These are phyloP conservation scores for Resseliella maxima DNA, from an alignment of 2,888 invertebrate species.

Conservation along the genomic window DNA sequence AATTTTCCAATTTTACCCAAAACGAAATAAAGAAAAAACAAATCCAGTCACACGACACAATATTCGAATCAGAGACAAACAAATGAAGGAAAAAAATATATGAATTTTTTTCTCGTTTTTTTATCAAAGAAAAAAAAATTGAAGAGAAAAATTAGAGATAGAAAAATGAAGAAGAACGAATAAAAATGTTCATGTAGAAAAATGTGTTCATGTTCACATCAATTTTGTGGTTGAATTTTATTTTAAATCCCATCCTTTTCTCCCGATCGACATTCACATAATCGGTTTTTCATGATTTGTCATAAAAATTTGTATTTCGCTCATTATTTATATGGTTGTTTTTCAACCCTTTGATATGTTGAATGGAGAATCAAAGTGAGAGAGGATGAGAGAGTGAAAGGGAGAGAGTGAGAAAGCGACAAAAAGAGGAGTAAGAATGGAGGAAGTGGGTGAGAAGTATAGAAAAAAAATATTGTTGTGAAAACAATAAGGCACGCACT, in stretches of 20 bases:
- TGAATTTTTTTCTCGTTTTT: too few species aligned
- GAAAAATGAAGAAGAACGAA: neutral
- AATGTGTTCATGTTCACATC: constrained; percentile 53
- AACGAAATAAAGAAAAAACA: neutral
- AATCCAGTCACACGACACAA: too few species aligned
- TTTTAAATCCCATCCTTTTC: neutral
- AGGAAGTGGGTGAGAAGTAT: too few species aligned
- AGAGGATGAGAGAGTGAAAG: too few species aligned
- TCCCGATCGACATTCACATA: neutral
- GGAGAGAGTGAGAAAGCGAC: too few species aligned
- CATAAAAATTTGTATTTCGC: neutral
- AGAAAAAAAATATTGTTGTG: too few species aligned
- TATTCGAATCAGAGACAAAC: too few species aligned
- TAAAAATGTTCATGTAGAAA: too few species aligned
- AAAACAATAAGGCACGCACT: neutral
- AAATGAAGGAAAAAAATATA: too few species aligned
- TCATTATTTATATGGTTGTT: neutral
- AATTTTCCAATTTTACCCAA: neutral
- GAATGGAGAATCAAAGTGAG: neutral
- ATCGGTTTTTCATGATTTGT: neutral
- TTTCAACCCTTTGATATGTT: neutral
- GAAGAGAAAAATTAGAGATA: neutral
- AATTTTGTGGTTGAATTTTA: constrained; percentile 26
- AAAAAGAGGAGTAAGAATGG: too few species aligned
- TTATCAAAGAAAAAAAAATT: too few species aligned